Evolutionary conservation across 2,888 invertebrate genomes (phyloP), one percentile per base, ranked within the genome.

Genomic region (Agrilus mali): DNA sequence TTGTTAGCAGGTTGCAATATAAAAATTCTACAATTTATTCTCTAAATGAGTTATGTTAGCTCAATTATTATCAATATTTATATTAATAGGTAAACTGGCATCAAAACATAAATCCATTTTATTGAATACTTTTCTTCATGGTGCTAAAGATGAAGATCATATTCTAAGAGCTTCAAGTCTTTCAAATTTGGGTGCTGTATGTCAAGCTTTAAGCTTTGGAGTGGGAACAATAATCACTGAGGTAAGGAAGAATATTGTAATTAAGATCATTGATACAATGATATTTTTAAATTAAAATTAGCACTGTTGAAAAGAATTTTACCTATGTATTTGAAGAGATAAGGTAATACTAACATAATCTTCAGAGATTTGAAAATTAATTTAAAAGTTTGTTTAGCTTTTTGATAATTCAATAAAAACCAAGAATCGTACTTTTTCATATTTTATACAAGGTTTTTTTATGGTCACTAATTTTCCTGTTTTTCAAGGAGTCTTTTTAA

Each of bases 171-270:
- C 88, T 13, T 89, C 89, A 2, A 82, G 86, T 56, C 68, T 92
- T 42, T 87, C 89, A 1, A 88, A 87, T 63, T 69, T 92, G 36
- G 89, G 85, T 0, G 87, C 90, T 66, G 71, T 89, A 13, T 85
- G 85, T 53, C 71, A 78, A 51, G 74, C 84, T 4, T 65, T 92
- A 36, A 75, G 81, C 42, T 88, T 80, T 57, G 79, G 78, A 55
- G 66, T 90, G 5, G 85, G 85, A 22, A 68, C 75, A 45, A 74
- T 82, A 45, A 68, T 86, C 43, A 76, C 78, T 50, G 89, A 90
- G 76, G 87, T 85, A 63, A 56, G 62, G 58, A 37, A 14, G 14
- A 27, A 16, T 17, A 10, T 33, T 52, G 17, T 32, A 17, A 33
- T 22, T 14, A 13, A 47, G 33, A 33, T 13, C 15, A 37, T 45